phyloP scores from a whole-genome alignment of 2,113 vertebrate species.

The Falcunculus frontatus region DNA sequence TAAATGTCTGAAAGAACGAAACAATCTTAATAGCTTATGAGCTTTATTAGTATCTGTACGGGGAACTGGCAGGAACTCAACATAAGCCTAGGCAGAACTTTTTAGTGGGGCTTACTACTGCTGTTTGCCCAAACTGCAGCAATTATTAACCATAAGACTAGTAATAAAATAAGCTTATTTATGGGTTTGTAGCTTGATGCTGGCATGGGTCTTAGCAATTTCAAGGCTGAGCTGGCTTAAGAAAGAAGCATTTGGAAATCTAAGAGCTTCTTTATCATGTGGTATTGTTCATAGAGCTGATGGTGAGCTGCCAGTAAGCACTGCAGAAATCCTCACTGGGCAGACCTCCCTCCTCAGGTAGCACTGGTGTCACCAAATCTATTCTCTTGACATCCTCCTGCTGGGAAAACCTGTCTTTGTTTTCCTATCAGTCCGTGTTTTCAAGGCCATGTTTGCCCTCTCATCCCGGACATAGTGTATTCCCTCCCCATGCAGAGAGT shows the following conservation, averaged over 20 bases:
- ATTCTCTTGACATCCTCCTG: not conserved
- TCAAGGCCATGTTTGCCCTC: not conserved
- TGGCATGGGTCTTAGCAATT: not conserved
- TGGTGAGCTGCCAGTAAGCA: not conserved
- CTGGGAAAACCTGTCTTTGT: not conserved
- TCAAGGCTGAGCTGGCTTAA: not conserved
- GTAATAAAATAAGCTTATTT: slow-evolving; percentile 1
- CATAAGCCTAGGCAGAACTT: not conserved
- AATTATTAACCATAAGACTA: not conserved
- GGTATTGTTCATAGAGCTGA: not conserved
- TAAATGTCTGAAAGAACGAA: not conserved
- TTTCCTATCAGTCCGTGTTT: not conserved
- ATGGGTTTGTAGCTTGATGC: not conserved
- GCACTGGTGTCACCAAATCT: not conserved
- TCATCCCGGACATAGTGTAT: not conserved
- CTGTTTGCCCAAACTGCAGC: not conserved
- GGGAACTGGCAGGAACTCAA: not conserved
- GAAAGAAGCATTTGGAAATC: not conserved
- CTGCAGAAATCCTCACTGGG: not conserved
- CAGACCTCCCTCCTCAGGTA: not conserved
- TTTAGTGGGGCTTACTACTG: not conserved
- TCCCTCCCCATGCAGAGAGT: not conserved
- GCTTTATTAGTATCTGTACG: not conserved
- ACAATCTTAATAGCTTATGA: not conserved
- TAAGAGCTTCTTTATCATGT: not conserved